These are phyloP conservation scores for Chrysomela aeneicollis DNA, from an alignment of 2,888 invertebrate genomes.

Conservation along the genomic window DNA sequence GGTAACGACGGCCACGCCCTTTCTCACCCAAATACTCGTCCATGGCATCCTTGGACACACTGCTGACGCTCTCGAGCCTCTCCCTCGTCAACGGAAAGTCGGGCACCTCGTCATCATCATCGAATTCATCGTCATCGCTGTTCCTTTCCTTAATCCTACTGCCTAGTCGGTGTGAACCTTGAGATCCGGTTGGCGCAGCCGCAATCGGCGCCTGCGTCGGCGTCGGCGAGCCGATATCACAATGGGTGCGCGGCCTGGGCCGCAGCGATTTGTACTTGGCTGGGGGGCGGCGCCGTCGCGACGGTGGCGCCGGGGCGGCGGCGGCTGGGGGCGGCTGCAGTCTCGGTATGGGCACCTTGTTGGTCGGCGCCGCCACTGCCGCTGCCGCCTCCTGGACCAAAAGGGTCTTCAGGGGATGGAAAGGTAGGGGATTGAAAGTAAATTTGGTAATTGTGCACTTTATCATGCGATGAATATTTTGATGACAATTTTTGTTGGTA, in stretches of 20 bases:
- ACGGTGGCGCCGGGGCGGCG: constrained; percentile 17
- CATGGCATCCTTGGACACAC: constrained; percentile 81
- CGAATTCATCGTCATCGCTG: constrained; percentile 45
- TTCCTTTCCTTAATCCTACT: constrained; percentile 49
- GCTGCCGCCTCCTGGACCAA: neutral
- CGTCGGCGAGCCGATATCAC: constrained; percentile 54
- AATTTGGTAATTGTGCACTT: too few relatives aligned
- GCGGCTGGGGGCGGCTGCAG: constrained; percentile 41
- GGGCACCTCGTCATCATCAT: constrained; percentile 32
- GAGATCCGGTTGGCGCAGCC: constrained; percentile 56
- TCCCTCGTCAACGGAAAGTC: constrained; percentile 63
- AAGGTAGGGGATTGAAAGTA: too few relatives aligned
- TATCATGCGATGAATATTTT: too few relatives aligned
- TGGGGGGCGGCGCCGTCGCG: constrained; percentile 41
- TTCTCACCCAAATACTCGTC: constrained; percentile 76
- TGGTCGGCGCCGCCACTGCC: constrained; percentile 30
- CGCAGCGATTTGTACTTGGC: constrained; percentile 65
- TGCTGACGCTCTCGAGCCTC: constrained; percentile 77
- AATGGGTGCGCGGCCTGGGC: constrained; percentile 59
- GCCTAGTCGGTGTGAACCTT: constrained; percentile 51
- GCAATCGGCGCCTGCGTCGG: constrained; percentile 28
- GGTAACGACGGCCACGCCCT: too few relatives aligned
- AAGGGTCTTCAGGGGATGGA: too few relatives aligned
- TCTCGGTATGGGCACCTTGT: constrained; percentile 56
- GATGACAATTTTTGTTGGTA: too few relatives aligned